Conservation (phyloP, 2,113 vertebrate genomes). For the Panthera leo region DNA sequence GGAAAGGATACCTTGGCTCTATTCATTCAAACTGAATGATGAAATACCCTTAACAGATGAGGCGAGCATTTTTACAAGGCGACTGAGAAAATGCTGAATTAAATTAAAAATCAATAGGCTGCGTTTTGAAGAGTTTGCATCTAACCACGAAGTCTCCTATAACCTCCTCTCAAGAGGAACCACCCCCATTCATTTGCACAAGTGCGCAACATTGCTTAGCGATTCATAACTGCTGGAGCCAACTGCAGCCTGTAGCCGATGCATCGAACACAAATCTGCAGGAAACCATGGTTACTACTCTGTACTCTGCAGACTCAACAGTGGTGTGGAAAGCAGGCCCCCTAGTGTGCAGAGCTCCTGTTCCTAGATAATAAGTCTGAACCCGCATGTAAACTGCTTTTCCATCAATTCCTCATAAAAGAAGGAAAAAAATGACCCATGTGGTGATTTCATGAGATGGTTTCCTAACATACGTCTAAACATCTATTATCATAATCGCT, state of each 20-base stretch:
- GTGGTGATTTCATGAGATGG: background rate
- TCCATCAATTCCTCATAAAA: background rate
- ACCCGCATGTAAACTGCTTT: background rate
- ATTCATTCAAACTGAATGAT: conserved; percentile 20
- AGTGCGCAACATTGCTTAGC: background rate
- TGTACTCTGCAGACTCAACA: background rate
- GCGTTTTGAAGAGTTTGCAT: background rate
- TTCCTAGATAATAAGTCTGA: background rate
- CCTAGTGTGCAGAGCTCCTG: conserved; percentile 60
- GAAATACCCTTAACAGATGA: conserved; percentile 17
- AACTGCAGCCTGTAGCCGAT: background rate
- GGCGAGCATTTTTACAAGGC: background rate
- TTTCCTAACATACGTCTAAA: background rate
- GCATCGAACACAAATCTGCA: background rate
- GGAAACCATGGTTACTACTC: conserved; percentile 56
- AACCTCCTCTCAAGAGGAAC: background rate
- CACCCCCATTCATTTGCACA: background rate
- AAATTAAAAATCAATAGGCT: conserved; percentile 21
- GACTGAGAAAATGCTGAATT: conserved; percentile 31
- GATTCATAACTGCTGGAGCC: background rate
- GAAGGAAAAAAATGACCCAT: background rate
- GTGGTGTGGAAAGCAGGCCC: conserved; percentile 27
- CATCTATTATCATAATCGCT: background rate
- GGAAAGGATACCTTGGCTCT: conserved; percentile 1
- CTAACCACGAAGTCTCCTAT: background rate